Evolutionary conservation across 2,797 vertebrate genomes (phyloP), one percentile per base, ranked within the genome.

Genomic region (Phrynocephalus guinanensis): DNA sequence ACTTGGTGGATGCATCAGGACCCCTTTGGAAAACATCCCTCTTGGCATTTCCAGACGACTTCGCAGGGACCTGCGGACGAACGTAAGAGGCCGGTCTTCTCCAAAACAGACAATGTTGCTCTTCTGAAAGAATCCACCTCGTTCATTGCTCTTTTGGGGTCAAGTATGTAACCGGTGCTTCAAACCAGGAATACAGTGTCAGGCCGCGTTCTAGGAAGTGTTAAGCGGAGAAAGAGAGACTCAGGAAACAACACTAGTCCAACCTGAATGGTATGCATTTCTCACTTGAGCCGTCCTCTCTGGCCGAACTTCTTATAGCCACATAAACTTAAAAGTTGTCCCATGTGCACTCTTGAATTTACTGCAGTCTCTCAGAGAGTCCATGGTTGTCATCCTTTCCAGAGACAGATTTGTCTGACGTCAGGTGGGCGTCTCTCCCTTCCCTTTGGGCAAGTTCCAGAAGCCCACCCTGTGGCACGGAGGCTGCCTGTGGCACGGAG

Each of bases 401-500:
- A 79, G 73, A 83, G 18, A 28, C n/a, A 1, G 71, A 86, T 87
- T 86, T 78, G 85, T 88, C 88, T 48, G 90, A 26, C 44, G 80
- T 79, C 84, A 75, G 52, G 85, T n/a, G 72, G 87, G 91, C 71
- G 87, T 81, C 77, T 81, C 77, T 76, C 71, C 56, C 72, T 83
- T 85, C 33, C 83, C 26, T 87, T 79, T 52, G 52, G 83, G 87
- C 38, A 93, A 56, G 91, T 91, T 92, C 85, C 72, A 80, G 84
- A 91, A 89, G 90, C 80, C 70, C 90, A 78, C 67, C 24, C 24
- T 9, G 82, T 79, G 83, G 33, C n/a, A 79, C 82, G 30, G 28
- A 89, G 86, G 68, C 76, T 50, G 71, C 48, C 6, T 9, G 82
- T 68, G 2, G 66, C 73, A 71, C 0, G n/a, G 78, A 67, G 76